Base-by-base conservation (phyloP, 2,797 vertebrate species). In the Chiroxiphia lanceolata region DNA sequence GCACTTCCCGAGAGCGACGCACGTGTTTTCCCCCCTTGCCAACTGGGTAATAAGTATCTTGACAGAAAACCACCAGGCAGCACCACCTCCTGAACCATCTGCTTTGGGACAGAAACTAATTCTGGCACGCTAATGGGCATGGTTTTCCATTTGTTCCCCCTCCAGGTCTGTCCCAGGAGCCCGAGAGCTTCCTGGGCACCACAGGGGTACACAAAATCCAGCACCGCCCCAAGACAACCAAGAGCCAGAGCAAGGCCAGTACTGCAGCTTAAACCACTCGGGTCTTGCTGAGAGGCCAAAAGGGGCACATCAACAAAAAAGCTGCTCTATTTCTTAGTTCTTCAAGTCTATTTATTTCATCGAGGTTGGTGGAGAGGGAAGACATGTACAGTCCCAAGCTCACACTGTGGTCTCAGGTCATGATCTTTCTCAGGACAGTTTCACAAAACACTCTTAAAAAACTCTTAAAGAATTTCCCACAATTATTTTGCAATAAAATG, bases 221-320 rank as follows among this genome's bases (percentile, higher is more conserved):
- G n/a, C 1, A 0, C 19, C 21, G 15, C 12, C 1, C 0, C 11
- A 13, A 36, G 18, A 23, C 2, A 16, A 33, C 42, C 34, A 13
- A 27, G 31, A 84, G 65, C n/a, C n/a, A 33, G 2, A 54, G 45
- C 59, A 50, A 51, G 18, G 4, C 26, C 51, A 19, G 16, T 2
- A 31, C 5, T 29, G 11, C 56, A 42, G 3, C 40, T 15, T 10
- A 48, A 54, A 44, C 19, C 27, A 34, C 22, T 1, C 0, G 0
- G 3, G 19, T 44, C 42, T 5, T 25, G 65, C 53, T 5, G 5
- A 50, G 22, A 44, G 26, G n/a, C 47, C 70, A n/a, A 33, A 47
- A n/a, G 15, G 15, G 31, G 11, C 69, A 54, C 50, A 11, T 1
- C 10, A 69, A 67, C 33, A 25, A 56, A 33, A 70, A 36, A 44